These are phyloP conservation scores for Siderastrea radians DNA, from an alignment of 92 coral and sea anemone genomes.

Conservation along the genomic window DNA sequence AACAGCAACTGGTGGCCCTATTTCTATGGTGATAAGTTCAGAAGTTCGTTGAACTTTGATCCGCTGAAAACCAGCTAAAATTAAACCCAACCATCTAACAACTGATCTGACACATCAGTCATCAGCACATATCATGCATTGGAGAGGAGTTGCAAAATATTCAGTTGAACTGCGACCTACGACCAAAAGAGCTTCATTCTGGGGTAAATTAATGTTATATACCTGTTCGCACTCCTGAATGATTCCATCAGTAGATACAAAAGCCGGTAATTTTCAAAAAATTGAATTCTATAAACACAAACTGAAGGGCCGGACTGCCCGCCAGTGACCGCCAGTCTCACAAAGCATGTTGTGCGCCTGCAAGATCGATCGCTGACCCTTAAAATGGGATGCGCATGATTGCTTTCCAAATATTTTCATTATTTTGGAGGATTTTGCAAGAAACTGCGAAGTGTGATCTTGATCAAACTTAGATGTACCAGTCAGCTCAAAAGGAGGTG, in stretches of 20 bases:
- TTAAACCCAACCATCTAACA: too few species aligned
- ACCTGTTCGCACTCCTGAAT: slow-evolving; percentile 10
- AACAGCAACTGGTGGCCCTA: too few species aligned
- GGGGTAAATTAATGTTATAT: not conserved
- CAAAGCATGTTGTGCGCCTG: not conserved
- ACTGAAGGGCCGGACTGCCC: too few species aligned
- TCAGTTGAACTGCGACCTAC: not conserved
- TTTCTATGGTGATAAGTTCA: too few species aligned
- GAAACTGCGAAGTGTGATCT: not conserved
- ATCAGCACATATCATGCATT: too few species aligned
- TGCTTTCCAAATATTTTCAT: not conserved
- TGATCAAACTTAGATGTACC: slow-evolving; percentile 71
- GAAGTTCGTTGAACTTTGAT: too few species aligned
- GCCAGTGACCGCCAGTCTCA: too few species aligned
- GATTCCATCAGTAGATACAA: slow-evolving; percentile 4
- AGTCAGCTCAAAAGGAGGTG: slow-evolving; percentile 84
- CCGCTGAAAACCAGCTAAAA: too few species aligned
- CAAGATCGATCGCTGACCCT: slow-evolving; percentile 16
- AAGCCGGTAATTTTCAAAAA: not conserved
- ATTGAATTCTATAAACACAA: not conserved
- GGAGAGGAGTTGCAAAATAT: too few species aligned
- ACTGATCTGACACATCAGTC: not conserved
- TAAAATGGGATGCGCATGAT: slow-evolving; percentile 17
- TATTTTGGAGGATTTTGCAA: not conserved
- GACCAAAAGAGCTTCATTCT: not conserved